Base-by-base conservation (phyloP, 2,113 vertebrate species). In the Elaphurus davidianus region DNA sequence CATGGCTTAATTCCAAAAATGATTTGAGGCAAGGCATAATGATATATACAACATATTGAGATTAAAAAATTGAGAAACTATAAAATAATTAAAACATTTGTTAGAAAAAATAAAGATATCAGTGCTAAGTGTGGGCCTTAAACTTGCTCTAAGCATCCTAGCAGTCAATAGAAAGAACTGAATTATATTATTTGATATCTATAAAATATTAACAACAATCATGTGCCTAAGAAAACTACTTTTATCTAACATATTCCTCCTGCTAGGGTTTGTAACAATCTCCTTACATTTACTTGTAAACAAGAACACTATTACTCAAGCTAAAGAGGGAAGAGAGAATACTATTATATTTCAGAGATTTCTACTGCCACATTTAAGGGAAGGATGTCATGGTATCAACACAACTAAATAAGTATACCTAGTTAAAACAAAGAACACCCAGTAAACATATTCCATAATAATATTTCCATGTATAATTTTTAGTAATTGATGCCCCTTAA, bases 331-430 rank as follows among this genome's bases (percentile, higher is more conserved):
- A 30, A 81, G 28, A 81, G 43, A 88, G 12, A 92, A 92, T 52
- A 17, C 17, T 76, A 30, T 94, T 64, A 40, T n/a, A 91, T 74
- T 89, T 91, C 40, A 97, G 27, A 92, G 47, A 91, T 94, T 81
- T 40, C 59, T 89, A 71, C 59, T 86, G 14, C 52, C 25, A 62
- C 45, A 74, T 45, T 81, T 85, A 83, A 23, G 55, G 5, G 19
- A 4, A 81, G 40, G 12, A 60, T 88, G 12, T 79, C 52, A 84
- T 60, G 8, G 28, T 59, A 88, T 30, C 76, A 93, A 11, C 16
- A 95, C 88, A 91, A 82, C 55, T 40, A 97, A 94, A 76, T 50
- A 92, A 90, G n/a, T 81, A 91, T 62, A 71, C 3, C 67, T 90
- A 82, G 11, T 76, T 87, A 90, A 90, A n/a, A 90, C 86, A 91